These are phyloP conservation scores for Leptarthrus brevirostris DNA, from an alignment of 2,888 invertebrate genomes.

Conservation along the genomic window DNA sequence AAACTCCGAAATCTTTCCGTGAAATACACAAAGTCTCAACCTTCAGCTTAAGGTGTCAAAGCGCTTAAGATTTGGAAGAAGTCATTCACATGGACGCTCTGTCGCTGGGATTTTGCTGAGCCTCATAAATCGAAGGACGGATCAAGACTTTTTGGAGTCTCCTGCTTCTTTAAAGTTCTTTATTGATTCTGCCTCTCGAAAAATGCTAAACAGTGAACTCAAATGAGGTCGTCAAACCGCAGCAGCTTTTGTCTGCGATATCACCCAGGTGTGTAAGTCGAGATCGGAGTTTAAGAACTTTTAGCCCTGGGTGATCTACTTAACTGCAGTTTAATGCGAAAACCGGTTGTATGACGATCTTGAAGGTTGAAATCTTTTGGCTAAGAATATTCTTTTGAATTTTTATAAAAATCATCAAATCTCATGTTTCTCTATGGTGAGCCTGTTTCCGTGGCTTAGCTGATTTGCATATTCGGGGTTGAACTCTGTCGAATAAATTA, in stretches of 20 bases:
- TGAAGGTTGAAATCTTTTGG: neutral
- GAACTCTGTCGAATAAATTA: conserved; percentile 21
- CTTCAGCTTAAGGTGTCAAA: neutral
- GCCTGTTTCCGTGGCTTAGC: neutral
- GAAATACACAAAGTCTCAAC: neutral
- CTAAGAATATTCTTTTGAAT: conserved; percentile 2
- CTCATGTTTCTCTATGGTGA: neutral
- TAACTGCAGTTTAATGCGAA: conserved; percentile 30
- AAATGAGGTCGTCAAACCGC: conserved; percentile 37
- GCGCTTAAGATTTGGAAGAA: neutral
- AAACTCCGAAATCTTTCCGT: neutral
- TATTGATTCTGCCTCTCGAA: neutral
- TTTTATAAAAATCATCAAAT: neutral
- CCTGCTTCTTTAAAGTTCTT: conserved; percentile 2
- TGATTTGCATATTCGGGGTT: conserved; percentile 19
- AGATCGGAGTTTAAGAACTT: conserved; percentile 4
- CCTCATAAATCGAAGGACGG: conserved; percentile 8
- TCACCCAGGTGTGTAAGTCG: neutral
- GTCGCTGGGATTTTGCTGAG: neutral
- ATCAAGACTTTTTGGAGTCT: neutral
- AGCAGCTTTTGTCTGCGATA: neutral
- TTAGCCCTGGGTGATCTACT: conserved; percentile 41
- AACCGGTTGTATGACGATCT: conserved; percentile 24
- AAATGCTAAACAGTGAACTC: conserved; percentile 14
- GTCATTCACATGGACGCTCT: neutral